These are phyloP conservation scores for Misgurnus anguillicaudatus DNA, from an alignment of 2,113 vertebrate species.

Conservation along the genomic window DNA sequence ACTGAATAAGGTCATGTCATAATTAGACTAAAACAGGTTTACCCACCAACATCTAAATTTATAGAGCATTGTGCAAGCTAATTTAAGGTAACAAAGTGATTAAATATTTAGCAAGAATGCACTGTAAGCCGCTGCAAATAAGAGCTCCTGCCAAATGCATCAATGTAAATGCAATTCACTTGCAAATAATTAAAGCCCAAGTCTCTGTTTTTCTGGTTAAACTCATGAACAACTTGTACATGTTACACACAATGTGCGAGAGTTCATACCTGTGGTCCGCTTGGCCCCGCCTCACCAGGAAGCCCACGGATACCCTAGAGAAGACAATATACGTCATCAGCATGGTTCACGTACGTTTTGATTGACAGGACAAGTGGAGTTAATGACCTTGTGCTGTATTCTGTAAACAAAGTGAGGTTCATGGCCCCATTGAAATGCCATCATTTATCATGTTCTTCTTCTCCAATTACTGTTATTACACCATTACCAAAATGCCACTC, in stretches of 20 bases:
- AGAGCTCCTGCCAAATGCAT: neutral
- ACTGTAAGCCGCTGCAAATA: no score
- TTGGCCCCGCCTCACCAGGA: constrained; percentile 55
- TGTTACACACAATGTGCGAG: neutral
- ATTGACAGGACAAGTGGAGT: constrained; percentile 11
- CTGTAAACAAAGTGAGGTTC: constrained; percentile 20
- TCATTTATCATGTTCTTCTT: constrained; percentile 43
- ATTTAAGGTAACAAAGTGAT: no score
- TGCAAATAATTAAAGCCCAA: no score
- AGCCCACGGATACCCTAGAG: constrained; percentile 57
- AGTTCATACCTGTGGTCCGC: constrained; percentile 52
- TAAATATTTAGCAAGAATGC: no score
- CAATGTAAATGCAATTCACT: no score
- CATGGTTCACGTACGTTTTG: neutral
- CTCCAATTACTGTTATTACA: constrained; percentile 41
- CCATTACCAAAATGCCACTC: constrained; percentile 29
- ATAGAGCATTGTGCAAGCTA: no score
- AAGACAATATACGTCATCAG: constrained; percentile 3
- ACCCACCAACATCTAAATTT: no score
- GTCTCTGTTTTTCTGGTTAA: no score
- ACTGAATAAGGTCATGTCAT: no score
- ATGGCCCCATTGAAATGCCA: neutral
- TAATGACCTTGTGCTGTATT: neutral
- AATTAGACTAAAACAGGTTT: no score
- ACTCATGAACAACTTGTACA: neutral